phyloP scores from a whole-genome alignment of 2,797 vertebrate genomes.

The Pseudomugil tenellus region DNA sequence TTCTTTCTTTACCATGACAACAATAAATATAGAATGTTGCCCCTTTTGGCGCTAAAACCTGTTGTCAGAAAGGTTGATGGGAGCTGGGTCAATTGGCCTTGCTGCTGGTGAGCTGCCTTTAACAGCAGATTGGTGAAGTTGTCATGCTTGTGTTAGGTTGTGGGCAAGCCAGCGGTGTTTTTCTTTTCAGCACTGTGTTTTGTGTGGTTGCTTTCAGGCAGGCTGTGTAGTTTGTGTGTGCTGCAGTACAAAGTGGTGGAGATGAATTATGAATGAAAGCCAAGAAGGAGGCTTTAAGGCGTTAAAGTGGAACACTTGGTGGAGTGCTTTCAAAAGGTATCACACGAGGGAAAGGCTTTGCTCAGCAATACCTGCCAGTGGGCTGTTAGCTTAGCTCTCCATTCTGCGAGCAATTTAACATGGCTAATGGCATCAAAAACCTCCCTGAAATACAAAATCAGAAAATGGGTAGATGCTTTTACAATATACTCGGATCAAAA shows the following conservation, averaged over 20 bases:
- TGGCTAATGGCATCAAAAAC: slow-evolving; percentile 70
- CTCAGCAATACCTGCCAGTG: slow-evolving; percentile 69
- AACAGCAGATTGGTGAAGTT: slow-evolving; percentile 64
- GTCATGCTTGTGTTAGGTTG: slow-evolving; percentile 58
- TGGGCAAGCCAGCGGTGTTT: slow-evolving; percentile 40
- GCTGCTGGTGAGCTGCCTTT: slow-evolving; percentile 47
- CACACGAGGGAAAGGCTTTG: slow-evolving; percentile 58
- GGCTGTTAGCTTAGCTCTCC: slow-evolving; percentile 59
- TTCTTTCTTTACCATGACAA: not conserved
- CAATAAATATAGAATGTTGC: slow-evolving; percentile 35
- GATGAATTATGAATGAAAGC: slow-evolving; percentile 81
- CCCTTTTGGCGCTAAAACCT: slow-evolving; percentile 17
- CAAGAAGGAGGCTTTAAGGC: slow-evolving; percentile 70
- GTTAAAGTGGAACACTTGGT: slow-evolving; percentile 74
- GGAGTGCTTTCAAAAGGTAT: slow-evolving; percentile 69
- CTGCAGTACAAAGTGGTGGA: slow-evolving; percentile 64
- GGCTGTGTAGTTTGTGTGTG: slow-evolving; percentile 31
- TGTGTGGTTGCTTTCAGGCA: slow-evolving; percentile 59
- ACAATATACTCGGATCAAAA: slow-evolving; percentile 59
- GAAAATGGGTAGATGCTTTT: slow-evolving; percentile 56
- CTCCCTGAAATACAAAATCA: slow-evolving; percentile 41
- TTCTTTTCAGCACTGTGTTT: slow-evolving; percentile 47
- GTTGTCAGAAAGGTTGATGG: slow-evolving; percentile 42
- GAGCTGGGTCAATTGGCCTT: slow-evolving; percentile 42
- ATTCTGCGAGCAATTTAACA: slow-evolving; percentile 58